Base-by-base conservation (phyloP, 1,140 invertebrate species). In the Drosophila ohnishii region DNA sequence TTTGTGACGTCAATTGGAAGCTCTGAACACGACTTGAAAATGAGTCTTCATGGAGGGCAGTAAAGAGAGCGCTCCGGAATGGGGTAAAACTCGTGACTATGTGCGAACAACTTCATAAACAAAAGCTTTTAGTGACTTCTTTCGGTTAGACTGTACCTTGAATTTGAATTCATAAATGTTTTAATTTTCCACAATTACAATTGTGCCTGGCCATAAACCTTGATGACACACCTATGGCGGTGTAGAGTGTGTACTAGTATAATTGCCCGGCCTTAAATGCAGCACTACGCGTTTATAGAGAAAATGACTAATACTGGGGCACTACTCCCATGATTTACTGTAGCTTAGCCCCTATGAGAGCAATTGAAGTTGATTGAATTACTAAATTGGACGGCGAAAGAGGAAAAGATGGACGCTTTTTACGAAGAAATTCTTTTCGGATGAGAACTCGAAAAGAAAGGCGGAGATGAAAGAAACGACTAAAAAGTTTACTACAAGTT, bases 71-170 rank as follows among this genome's bases (percentile, higher is more conserved):
- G 37, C 47, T 35, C 3, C 34, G 40, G 13, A 39, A 55, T 10
- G 30, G 22, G 25, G 47, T 30, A 47, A 19, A 72, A 28, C 64
- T 75, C 80, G 70, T 78, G 80, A 82, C 74, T 59, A 60, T 76
- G 75, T 83, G 80, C 79, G 80, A 83, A 84, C 45, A 84, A 80
- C 50, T 60, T 70, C 56, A 39, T 30, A 59, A 55, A 77, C 67
- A 65, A 65, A 79, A 74, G 48, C 61, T 81, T 76, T 53, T 19
- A 34, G n/a, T 7, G 51, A 67, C 47, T 63, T 77, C 47, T 66
- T 42, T 48, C 8, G 14, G 14, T 32, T n/a, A 9, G 66, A 87
- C 83, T 86, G 82, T 86, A 87, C 83, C 75, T 83, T 72, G 59
- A 61, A 37, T 37, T 51, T 47, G 40, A 51, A 44, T 59, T 59